Percentiles rank a stretch among this genome's conserved stretches.
Evolutionary conservation across 2,888 invertebrate species (phyloP).

Genomic region (Epistrophella euchroma): DNA sequence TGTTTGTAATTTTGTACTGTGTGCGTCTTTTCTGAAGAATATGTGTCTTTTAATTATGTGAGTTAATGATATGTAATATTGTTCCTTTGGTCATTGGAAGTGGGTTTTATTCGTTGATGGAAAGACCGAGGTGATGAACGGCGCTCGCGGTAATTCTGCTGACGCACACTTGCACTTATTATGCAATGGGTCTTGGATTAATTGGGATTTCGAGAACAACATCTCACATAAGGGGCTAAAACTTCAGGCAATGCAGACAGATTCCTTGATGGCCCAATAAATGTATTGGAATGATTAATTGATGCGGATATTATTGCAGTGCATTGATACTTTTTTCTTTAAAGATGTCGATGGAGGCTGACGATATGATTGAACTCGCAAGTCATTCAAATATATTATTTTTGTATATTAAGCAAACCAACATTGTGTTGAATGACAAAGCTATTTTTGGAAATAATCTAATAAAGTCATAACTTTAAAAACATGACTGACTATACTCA

Average conservation of each 20-base stretch:
- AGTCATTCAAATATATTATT: conserved; percentile 55
- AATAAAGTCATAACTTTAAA: no score
- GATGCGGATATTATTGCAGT: conserved; percentile 15
- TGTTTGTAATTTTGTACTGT: conserved; percentile 65
- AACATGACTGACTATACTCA: no score
- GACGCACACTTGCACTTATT: conserved; percentile 38
- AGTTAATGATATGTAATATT: conserved; percentile 72
- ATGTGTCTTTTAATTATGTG: conserved; percentile 72
- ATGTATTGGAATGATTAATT: conserved; percentile 60
- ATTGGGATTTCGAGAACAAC: conserved; percentile 45
- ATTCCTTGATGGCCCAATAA: conserved; percentile 32
- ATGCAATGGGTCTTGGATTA: conserved; percentile 48
- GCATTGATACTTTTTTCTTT: conserved; percentile 16
- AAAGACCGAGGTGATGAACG: not conserved
- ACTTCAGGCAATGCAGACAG: conserved; percentile 26
- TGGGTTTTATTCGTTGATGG: not conserved
- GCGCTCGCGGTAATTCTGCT: not conserved
- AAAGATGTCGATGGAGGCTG: not conserved
- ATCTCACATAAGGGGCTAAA: not conserved
- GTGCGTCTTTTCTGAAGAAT: conserved; percentile 27
- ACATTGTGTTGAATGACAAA: no score
- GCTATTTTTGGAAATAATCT: no score
- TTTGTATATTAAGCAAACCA: no score
- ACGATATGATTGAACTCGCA: conserved; percentile 23
- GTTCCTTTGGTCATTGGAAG: conserved; percentile 16